Evolutionary conservation across 2,888 invertebrate genomes (phyloP).

Genomic region (Platycheirus albimanus): DNA sequence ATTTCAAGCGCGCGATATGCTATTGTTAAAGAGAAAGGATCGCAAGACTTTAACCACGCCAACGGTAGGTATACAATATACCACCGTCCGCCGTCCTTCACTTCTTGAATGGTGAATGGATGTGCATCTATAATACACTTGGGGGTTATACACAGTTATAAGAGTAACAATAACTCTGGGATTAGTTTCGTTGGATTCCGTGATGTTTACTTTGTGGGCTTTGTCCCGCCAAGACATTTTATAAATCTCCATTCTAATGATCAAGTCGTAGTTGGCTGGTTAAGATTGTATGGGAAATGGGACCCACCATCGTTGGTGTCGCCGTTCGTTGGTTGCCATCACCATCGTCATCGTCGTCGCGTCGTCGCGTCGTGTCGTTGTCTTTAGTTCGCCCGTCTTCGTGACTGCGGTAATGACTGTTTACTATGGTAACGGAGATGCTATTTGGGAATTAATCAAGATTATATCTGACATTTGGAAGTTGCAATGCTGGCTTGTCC

Average conservation of each 20-base stretch:
- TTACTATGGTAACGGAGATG: conserved; percentile 45
- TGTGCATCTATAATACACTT: neutral
- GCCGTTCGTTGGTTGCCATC: neutral
- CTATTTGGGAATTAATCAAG: conserved; percentile 56
- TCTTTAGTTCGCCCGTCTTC: conserved; percentile 36
- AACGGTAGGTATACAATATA: conserved; percentile 40
- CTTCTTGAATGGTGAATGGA: neutral
- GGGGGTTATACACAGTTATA: neutral
- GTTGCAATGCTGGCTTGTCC: conserved; percentile 38
- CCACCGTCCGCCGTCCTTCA: neutral
- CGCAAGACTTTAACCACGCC: neutral
- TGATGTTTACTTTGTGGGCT: conserved; percentile 56
- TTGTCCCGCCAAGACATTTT: conserved; percentile 61
- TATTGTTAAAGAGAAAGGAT: conserved; percentile 51
- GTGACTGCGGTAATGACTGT: conserved; percentile 59
- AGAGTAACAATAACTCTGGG: conserved; percentile 34
- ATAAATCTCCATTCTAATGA: conserved; percentile 65
- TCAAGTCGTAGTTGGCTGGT: conserved; percentile 28
- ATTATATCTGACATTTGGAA: conserved; percentile 66
- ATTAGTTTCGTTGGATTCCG: conserved; percentile 44
- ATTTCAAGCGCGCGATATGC: conserved; percentile 49
- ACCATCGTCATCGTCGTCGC: neutral
- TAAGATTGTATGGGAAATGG: conserved; percentile 24
- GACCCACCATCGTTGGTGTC: conserved; percentile 18
- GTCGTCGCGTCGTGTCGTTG: neutral